Base-by-base conservation (phyloP, 2,113 vertebrate genomes). In the Cygnus atratus region DNA sequence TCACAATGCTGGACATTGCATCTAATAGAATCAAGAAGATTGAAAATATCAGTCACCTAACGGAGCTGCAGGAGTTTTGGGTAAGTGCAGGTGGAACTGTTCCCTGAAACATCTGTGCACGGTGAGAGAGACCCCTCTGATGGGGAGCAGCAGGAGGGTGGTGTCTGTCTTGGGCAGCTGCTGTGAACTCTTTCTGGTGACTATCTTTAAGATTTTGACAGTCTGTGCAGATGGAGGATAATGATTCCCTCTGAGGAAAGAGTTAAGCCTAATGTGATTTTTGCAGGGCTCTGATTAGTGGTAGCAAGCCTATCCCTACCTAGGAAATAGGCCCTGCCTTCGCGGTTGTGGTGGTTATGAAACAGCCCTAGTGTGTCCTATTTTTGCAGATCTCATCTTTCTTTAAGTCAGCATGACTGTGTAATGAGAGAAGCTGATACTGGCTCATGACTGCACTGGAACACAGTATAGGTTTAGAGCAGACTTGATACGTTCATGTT, bases 21-120 rank as follows among this genome's bases (percentile, higher is more conserved):
- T 97, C 98, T 80, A 99, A 99, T 95, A 98, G 99, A 96, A 98
- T 99, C 85, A 99, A 99, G 98, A 99, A 98, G 97, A 99, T 99
- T 35, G 99, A 99, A 96, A 99, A 99, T 77, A 97, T 99, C 97
- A 98, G 98, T 85, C 99, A 99, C 95, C 97, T 99, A 92, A 99
- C 98, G 91, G 99, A 99, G n/a, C 98, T 99, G 92, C 99, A 99
- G 97, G 99, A 99, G 81, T 99, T 99, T 95, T 99, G 99, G 99
- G 99, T 99, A 97, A 98, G 98, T 61, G 5, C 41, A 24, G 39
- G 9, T 29, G 10, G 62, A 67, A 21, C 29, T 31, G 29, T 12
- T 87, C 25, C 43, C 54, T 13, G 24, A 33, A 24, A 29, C 13
- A 3, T 39, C 26, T 61, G 57, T n/a, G 1, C 35, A 2, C 1